Base-by-base conservation (phyloP, 2,888 invertebrate species). In the Dromius quadrimaculatus region DNA sequence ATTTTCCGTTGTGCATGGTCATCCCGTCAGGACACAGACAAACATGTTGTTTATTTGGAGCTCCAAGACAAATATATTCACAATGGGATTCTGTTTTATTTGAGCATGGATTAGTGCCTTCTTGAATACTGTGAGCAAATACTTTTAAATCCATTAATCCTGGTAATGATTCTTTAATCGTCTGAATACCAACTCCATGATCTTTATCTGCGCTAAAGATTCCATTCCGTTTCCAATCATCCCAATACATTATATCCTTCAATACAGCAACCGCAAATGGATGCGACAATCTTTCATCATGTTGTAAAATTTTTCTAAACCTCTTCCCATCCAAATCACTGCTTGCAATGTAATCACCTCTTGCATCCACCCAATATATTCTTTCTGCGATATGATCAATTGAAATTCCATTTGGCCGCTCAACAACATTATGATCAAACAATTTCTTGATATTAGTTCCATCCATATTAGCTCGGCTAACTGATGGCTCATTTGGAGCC, bases 351-450 rank as follows among this genome's bases (percentile, higher is more conserved):
- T 91, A 92, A 81, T 95, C 92, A 74, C 89, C 87, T 77, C 88
- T 87, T 0, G 94, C 95, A 78, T 95, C 95, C 0, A 93, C 94
- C 93, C 94, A 95, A 79, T 93, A 96, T 62, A 96, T 89, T 54
- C 90, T 85, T 76, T 93, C 91, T 0, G 91, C 88, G 77, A 91
- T 90, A 76, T 90, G 90, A 82, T 96, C 95, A 20, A 96, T 88
- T 0, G 95, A 62, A 66, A 94, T 90, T 11, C 94, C 94, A 79
- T 94, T 95, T 0, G 95, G 95, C 94, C 94, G 94, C 74, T 90
- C 88, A 0, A 95, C 92, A 47, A 85, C 84, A 0, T 88, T 87
- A 70, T 86, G 87, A 0, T 85, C 85, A 75, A 92, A 91, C 68
- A 93, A 80, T 72, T 84, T 87, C 75, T 86, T 87, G 0, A 89